These are phyloP conservation scores for Allygus modestus DNA, from an alignment of 2,888 invertebrate genomes.

Conservation along the genomic window DNA sequence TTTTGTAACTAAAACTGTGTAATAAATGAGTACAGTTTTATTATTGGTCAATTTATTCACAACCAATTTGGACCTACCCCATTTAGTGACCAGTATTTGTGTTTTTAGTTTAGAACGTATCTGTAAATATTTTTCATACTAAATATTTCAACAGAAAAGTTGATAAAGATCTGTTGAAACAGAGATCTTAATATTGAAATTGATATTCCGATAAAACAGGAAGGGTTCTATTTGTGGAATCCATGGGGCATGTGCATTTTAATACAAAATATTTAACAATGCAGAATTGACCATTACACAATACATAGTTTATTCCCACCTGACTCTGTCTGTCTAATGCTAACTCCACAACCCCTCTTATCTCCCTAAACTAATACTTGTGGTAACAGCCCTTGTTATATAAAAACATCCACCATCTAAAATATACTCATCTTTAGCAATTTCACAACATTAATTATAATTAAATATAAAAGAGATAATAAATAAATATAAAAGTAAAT, in stretches of 20 bases:
- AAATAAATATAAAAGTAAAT: slow-evolving; percentile 34
- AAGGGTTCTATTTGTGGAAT: background rate
- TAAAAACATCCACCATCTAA: background rate
- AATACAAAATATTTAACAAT: background rate
- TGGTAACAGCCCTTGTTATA: background rate
- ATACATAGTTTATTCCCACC: background rate
- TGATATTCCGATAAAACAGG: too few species aligned
- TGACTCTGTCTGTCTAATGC: background rate
- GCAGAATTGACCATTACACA: background rate
- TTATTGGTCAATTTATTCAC: too few species aligned
- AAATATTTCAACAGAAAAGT: too few species aligned
- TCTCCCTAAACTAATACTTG: slow-evolving; percentile 7
- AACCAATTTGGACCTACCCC: too few species aligned
- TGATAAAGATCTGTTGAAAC: too few species aligned
- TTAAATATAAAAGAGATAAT: background rate
- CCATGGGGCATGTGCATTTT: background rate
- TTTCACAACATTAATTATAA: background rate
- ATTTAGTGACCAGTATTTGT: too few species aligned
- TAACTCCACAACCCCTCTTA: background rate
- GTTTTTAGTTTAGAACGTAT: too few species aligned
- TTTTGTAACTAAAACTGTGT: background rate
- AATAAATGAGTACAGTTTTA: too few species aligned
- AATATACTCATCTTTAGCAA: background rate
- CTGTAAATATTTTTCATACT: too few species aligned
- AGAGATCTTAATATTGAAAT: too few species aligned